These are phyloP conservation scores for Adineta ricciae DNA, from an alignment of 2,888 invertebrate genomes.

Conservation along the genomic window DNA sequence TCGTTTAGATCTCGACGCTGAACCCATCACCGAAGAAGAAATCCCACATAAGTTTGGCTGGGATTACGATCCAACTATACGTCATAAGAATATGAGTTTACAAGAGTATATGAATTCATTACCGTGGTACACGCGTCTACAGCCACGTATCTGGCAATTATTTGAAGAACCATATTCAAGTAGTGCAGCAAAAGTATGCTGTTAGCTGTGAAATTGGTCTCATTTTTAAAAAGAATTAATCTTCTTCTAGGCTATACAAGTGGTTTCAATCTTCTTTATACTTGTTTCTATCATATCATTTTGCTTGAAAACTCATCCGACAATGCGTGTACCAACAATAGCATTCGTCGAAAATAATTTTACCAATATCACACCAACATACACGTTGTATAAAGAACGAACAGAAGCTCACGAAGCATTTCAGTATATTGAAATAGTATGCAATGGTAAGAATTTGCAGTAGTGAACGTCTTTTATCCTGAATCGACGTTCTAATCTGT, in stretches of 20 bases:
- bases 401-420: slow-evolving; percentile 90
- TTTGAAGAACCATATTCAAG: slow-evolving; percentile 99
- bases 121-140: slow-evolving; percentile 75
- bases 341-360: slow-evolving; percentile 38
- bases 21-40: slow-evolving; percentile 88
- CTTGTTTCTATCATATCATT: slow-evolving; percentile 87
- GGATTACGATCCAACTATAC: slow-evolving; percentile 50
- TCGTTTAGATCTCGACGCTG: slow-evolving; percentile 89
- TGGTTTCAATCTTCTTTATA: slow-evolving; percentile 86
- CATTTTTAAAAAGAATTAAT: neutral
- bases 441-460: slow-evolving; percentile 56
- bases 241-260: slow-evolving; percentile 72
- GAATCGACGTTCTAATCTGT: too few species aligned
- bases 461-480: slow-evolving; percentile 40
- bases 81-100: slow-evolving; percentile 2
- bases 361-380: slow-evolving; percentile 52
- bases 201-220: neutral
- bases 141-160: slow-evolving; percentile 94
- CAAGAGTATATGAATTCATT: slow-evolving; percentile 47
- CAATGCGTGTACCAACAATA: slow-evolving; percentile 55
- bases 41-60: slow-evolving; percentile 82
- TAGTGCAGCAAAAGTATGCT: slow-evolving; percentile 77
- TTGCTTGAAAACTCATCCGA: slow-evolving; percentile 90
- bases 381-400: slow-evolving; percentile 71
- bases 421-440: slow-evolving; percentile 80